Percentiles rank a stretch among this genome's conserved stretches.
phyloP scores from a whole-genome alignment of 35 echinoderm and acorn worm species.

The Stichopus chloronotus region DNA sequence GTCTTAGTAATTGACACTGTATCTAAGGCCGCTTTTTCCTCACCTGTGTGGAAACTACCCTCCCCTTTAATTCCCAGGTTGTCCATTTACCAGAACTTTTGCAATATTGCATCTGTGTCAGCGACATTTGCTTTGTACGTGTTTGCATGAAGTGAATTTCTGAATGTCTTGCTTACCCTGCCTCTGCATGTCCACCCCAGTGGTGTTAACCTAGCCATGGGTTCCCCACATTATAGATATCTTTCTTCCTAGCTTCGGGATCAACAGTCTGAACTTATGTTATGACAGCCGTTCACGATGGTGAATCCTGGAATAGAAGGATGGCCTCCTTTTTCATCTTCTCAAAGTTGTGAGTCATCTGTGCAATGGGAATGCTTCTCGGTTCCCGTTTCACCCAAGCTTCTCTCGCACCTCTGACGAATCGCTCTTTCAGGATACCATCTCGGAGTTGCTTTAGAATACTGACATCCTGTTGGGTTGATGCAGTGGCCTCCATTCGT shows the following conservation, averaged over 20 bases:
- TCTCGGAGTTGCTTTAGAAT: background rate
- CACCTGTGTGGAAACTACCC: background rate
- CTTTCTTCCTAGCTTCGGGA: background rate
- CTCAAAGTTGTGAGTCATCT: background rate
- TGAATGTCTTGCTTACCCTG: background rate
- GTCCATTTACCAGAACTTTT: constrained; percentile 40
- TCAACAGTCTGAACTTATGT: too few relatives aligned
- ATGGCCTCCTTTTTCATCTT: background rate
- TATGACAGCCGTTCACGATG: too few relatives aligned
- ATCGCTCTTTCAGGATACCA: background rate
- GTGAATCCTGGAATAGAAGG: background rate
- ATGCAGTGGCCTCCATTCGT: background rate
- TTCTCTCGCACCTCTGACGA: background rate
- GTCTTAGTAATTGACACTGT: background rate
- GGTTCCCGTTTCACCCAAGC: background rate
- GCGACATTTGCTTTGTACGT: background rate
- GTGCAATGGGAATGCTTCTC: background rate
- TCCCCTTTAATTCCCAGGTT: background rate
- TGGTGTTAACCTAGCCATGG: constrained; percentile 53
- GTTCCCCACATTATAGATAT: background rate
- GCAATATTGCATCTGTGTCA: background rate
- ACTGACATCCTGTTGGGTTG: background rate
- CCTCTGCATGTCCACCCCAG: constrained; percentile 60
- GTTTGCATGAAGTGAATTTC: background rate
- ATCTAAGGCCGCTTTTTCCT: background rate